Conservation (phyloP, 2,113 vertebrate genomes). For the Acrocephalus kingi region DNA sequence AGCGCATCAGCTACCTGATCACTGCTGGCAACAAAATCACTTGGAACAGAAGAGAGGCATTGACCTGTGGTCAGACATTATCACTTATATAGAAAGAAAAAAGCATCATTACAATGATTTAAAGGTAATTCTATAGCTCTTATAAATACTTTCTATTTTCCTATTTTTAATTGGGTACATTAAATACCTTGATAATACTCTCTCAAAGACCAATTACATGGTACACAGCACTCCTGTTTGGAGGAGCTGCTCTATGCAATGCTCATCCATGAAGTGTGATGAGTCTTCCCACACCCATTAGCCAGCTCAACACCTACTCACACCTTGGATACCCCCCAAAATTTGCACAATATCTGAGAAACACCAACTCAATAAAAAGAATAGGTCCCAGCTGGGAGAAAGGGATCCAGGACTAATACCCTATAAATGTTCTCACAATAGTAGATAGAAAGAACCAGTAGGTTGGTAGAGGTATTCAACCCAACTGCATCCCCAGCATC, state of each 20-base stretch:
- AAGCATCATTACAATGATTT: neutral
- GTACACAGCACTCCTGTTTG: neutral
- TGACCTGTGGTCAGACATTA: neutral
- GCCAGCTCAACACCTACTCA: neutral
- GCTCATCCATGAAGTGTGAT: neutral
- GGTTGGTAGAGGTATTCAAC: neutral
- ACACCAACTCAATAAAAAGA: neutral
- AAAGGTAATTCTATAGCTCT: neutral
- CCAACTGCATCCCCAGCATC: neutral
- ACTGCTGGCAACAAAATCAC: neutral
- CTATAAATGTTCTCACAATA: fast-evolving
- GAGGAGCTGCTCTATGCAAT: neutral
- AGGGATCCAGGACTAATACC: neutral
- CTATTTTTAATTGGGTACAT: neutral
- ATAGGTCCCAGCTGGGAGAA: neutral
- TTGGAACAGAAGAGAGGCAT: neutral
- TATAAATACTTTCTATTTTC: neutral
- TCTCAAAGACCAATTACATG: neutral
- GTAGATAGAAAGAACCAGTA: neutral
- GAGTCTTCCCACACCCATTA: neutral
- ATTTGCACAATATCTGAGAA: fast-evolving
- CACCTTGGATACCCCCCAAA: neutral
- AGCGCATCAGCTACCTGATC: neutral
- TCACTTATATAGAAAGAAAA: neutral
- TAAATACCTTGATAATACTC: neutral